Conservation (phyloP, 2,113 vertebrate genomes). For the Nannospalax galili region DNA sequence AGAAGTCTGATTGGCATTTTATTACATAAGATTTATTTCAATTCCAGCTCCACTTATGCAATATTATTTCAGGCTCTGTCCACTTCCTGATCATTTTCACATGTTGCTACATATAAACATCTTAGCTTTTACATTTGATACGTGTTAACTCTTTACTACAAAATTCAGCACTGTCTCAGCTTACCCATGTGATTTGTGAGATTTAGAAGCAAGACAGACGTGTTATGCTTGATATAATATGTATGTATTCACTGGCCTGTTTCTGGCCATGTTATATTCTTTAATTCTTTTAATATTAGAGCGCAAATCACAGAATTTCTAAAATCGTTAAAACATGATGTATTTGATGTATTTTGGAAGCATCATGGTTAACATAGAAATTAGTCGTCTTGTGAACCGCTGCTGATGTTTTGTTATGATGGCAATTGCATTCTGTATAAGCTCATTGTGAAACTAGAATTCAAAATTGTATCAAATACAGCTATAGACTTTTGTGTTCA, state of each 20-base stretch:
- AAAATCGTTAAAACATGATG: background rate
- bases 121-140: background rate
- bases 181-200: background rate
- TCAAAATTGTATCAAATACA: background rate
- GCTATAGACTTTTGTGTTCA: background rate
- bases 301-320: background rate
- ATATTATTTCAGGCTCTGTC: background rate
- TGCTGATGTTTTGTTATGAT: background rate
- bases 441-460: background rate
- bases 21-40: background rate
- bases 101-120: background rate
- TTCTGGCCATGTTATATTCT: background rate
- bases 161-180: background rate
- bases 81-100: background rate
- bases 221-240: background rate
- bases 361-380: background rate
- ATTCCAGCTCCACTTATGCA: constrained; percentile 13
- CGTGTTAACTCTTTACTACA: background rate
- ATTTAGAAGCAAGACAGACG: constrained; percentile 18
- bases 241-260: background rate
- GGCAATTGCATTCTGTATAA: background rate
- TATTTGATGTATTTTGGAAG: background rate
- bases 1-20: constrained; percentile 21
- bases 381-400: background rate
- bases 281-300: background rate